These are phyloP conservation scores for Haemorhous mexicanus DNA, from an alignment of 2,113 vertebrate genomes.

Conservation along the genomic window DNA sequence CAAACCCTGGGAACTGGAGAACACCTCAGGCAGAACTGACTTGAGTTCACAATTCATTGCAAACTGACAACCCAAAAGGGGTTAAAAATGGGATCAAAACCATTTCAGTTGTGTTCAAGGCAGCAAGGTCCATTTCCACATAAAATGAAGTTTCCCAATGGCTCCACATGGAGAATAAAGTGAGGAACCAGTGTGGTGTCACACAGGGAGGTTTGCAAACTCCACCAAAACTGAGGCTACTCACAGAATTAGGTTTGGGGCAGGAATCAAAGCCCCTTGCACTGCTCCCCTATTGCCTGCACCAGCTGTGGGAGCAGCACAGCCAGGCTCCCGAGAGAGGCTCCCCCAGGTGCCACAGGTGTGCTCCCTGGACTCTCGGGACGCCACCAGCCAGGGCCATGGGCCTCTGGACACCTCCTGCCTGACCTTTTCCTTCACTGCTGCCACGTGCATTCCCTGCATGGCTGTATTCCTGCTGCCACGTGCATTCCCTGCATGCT, in stretches of 20 bases:
- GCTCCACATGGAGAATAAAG: neutral
- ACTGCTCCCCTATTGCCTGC: fast-evolving
- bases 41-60: neutral
- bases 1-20: neutral
- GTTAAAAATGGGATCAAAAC: neutral
- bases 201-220: neutral
- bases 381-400: neutral
- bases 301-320: neutral
- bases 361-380: fast-evolving
- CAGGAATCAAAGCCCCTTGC: neutral
- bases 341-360: fast-evolving
- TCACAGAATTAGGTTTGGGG: neutral
- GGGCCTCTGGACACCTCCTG: neutral
- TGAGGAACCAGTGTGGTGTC: neutral
- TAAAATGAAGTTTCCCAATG: neutral
- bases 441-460: neutral
- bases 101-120: neutral
- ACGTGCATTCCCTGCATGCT: neutral
- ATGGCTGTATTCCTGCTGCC: too few relatives aligned
- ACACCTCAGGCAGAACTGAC: neutral
- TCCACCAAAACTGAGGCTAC: fast-evolving
- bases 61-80: neutral
- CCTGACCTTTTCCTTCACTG: fast-evolving
- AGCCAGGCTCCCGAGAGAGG: fast-evolving
- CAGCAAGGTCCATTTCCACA: neutral